A percentile compares a stretch with the other conserved stretches of the same genome.
Conservation (phyloP, 2,113 vertebrate genomes). For the Indri indri region DNA sequence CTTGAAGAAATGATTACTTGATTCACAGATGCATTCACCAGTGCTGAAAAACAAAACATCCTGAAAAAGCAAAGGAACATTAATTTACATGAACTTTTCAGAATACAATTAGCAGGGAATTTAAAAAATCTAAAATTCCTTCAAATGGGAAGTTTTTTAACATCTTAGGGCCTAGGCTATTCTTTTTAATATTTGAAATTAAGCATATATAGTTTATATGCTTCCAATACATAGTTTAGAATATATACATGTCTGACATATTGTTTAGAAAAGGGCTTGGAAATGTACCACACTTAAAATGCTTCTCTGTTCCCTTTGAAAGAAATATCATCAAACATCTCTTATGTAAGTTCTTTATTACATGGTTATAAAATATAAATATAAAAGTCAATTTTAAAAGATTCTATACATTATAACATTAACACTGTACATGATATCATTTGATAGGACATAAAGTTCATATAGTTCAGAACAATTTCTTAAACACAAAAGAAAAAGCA, state of each 20-base stretch:
- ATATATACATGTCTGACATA: neutral
- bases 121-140: neutral
- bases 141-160: neutral
- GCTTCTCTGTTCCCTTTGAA: neutral
- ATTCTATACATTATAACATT: neutral
- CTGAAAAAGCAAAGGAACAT: neutral
- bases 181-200: neutral
- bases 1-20: slow-evolving; percentile 11
- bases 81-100: neutral
- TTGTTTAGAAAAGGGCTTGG: neutral
- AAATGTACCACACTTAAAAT: neutral
- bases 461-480: neutral
- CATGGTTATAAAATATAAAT: neutral
- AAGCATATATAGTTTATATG: neutral
- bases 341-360: neutral
- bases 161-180: neutral
- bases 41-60: neutral
- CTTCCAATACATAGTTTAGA: neutral
- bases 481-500: slow-evolving; percentile 49
- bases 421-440: neutral
- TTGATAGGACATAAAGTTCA: neutral
- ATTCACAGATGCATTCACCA: neutral
- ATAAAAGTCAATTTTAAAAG: neutral
- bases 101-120: neutral
- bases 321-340: neutral